Evolutionary conservation across 2,113 vertebrate species (phyloP), one percentile per base, ranked within the genome.

Genomic region (Grallaria varia): DNA sequence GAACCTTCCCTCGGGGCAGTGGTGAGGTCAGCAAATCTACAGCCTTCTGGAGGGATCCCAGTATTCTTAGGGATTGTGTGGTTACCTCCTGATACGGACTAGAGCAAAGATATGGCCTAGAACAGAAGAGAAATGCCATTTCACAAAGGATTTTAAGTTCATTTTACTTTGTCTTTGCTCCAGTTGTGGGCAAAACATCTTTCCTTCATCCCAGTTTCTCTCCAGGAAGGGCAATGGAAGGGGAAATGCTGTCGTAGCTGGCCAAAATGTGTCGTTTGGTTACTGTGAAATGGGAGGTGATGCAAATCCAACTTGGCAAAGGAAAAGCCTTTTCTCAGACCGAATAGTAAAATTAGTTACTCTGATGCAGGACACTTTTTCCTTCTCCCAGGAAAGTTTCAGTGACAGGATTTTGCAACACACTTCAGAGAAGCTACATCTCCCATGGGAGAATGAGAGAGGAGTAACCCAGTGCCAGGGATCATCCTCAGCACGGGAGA

Each of bases 391-490:
- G 53, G 12, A 67, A 72, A 64, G 19, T 31, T 53, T 23, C 10
- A 8, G 35, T 0, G 0, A 28, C 14, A 39, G 55, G 37, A 67
- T 45, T 93, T 56, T 69, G 31, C 47, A 77, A 28, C 0, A 0
- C 10, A 6, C 5, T 93, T 67, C 39, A 31, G 33, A 59, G 68
- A 8, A 80, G 60, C 24, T 31, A 1, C 63, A 31, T 12, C 66
- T 89, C n/a, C 84, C 33, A 35, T 4, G 17, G 31, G 45, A 77
- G 87, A 83, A 28, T 1, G 6, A 47, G n/a, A 47, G 40, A 75
- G 37, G 30, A 79, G 28, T 28, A 24, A 72, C 31, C 12, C 75
- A 22, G 37, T 21, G 60, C 59, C n/a, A 66, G 39, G n/a, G 16
- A 66, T 7, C 52, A 71, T 10, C 39, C 40, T 78, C 45, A 52